Percentiles rank a stretch among this genome's conserved stretches.
Conservation (phyloP, 2,113 vertebrate genomes). For the Passer montanus region DNA sequence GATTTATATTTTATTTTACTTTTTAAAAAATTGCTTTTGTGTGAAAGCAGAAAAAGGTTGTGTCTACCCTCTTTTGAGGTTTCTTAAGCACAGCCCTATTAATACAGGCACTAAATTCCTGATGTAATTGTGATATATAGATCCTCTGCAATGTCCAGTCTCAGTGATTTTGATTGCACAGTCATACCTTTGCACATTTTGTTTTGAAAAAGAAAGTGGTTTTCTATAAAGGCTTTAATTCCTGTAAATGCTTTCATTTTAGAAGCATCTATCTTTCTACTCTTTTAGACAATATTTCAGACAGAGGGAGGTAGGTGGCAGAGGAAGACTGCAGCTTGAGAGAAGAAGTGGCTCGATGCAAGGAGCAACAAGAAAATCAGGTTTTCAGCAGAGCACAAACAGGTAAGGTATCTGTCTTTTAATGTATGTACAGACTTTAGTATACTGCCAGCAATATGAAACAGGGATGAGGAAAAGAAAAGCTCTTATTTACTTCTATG, state of each 20-base stretch:
- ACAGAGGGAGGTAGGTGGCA: constrained; percentile 50
- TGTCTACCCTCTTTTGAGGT: neutral
- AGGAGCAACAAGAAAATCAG: neutral
- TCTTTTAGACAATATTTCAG: constrained; percentile 1
- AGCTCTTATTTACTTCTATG: neutral
- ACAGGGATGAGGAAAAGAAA: neutral
- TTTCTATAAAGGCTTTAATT: neutral
- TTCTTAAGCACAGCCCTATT: neutral
- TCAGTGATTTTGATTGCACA: neutral
- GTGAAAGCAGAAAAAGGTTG: neutral
- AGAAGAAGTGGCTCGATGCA: neutral
- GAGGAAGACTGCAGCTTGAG: constrained; percentile 42
- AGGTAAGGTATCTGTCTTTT: neutral
- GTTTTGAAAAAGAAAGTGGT: neutral
- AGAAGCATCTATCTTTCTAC: neutral
- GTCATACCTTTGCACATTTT: rapidly evolving
- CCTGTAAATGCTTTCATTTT: neutral
- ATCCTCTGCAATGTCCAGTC: neutral
- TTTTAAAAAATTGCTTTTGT: neutral
- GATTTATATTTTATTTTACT: neutral
- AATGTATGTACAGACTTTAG: neutral
- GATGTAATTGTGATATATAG: neutral
- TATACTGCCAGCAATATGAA: neutral
- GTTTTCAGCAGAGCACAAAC: neutral
- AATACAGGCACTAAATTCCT: neutral